Percentiles rank a stretch among this genome's conserved stretches.
phyloP scores from a whole-genome alignment of 1,140 invertebrate species.

The Ceratosolen fusciceps region DNA sequence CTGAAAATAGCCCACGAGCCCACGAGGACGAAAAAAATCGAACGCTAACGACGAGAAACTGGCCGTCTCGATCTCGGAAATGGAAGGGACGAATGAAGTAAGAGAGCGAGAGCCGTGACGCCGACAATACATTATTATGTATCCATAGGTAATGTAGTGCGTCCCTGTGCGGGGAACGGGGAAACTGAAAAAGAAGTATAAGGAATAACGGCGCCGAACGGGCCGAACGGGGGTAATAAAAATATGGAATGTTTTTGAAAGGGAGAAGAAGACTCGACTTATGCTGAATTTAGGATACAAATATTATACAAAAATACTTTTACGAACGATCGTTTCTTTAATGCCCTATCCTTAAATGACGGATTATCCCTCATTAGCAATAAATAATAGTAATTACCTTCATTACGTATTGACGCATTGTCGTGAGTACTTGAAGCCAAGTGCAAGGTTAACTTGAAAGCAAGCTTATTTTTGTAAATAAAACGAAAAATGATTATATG shows the following conservation, averaged over 20 bases:
- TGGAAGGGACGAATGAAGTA: too few relatives aligned
- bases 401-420: too few relatives aligned
- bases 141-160: neutral
- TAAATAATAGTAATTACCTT: too few relatives aligned
- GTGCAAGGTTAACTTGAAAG: too few relatives aligned
- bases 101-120: neutral
- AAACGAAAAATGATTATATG: too few relatives aligned
- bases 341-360: neutral
- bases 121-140: neutral
- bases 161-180: neutral
- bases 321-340: neutral
- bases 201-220: constrained; percentile 30
- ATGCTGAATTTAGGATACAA: neutral
- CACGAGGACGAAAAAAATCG: constrained; percentile 39
- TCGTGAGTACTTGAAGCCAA: too few relatives aligned
- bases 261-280: neutral
- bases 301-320: neutral
- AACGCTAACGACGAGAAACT: neutral
- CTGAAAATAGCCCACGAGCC: constrained; percentile 65
- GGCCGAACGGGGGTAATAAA: constrained; percentile 22
- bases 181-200: constrained; percentile 17
- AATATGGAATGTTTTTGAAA: too few relatives aligned
- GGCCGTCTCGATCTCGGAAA: too few relatives aligned
- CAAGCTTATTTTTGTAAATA: too few relatives aligned
- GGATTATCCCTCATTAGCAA: too few relatives aligned